Percentiles rank a stretch among this genome's conserved stretches.
Evolutionary conservation across 92 coral and sea anemone genomes (phyloP).

Genomic region (Epizoanthus fatuus): DNA sequence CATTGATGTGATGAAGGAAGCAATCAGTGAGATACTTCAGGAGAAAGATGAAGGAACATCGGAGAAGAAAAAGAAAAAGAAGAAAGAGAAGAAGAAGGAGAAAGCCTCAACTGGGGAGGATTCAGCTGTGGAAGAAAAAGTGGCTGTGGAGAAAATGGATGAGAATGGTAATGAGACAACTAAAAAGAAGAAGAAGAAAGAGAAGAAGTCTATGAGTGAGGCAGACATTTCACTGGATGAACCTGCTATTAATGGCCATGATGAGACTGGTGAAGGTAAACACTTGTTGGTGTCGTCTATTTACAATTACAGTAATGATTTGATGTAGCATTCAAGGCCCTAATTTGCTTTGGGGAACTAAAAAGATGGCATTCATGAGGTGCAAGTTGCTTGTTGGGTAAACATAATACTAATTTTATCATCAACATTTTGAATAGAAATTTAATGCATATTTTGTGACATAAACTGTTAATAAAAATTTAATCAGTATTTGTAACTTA

Average conservation of each 20-base stretch:
- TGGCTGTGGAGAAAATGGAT: conserved; percentile 21
- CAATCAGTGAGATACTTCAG: conserved; percentile 81
- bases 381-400: too few species aligned
- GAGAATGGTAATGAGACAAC: conserved; percentile 59
- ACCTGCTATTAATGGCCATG: conserved; percentile 24
- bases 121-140: conserved; percentile 47
- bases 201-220: conserved; percentile 45
- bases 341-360: too few species aligned
- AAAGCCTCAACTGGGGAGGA: conserved; percentile 63
- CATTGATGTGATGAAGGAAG: conserved; percentile 97
- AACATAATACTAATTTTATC: too few species aligned
- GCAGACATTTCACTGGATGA: conserved; percentile 54
- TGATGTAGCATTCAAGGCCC: too few species aligned
- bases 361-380: too few species aligned
- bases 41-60: conserved; percentile 50
- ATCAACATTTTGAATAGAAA: too few species aligned
- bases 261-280: conserved; percentile 35
- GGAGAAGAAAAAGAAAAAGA: conserved; percentile 73
- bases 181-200: conserved; percentile 73
- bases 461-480: too few species aligned
- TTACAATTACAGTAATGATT: too few species aligned
- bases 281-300: too few species aligned
- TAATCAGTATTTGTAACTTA: too few species aligned
- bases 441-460: too few species aligned
- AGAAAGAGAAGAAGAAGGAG: conserved; percentile 90